Base-by-base conservation (phyloP, 1,140 invertebrate genomes). In the Hylaeus anthracinus region DNA sequence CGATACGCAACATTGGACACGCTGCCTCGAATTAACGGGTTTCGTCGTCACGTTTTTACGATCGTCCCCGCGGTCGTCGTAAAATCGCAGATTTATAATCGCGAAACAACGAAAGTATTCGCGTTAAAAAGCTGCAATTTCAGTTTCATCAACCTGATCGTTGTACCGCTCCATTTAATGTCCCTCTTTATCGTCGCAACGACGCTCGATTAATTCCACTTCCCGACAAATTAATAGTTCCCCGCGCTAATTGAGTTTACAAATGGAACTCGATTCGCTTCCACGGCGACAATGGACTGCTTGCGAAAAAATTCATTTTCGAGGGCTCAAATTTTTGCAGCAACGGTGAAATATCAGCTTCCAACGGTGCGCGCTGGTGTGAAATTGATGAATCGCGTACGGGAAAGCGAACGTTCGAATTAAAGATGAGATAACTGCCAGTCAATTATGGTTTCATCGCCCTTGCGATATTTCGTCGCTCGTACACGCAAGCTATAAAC, bases 201-300 rank as follows among this genome's bases (percentile, higher is more conserved):
- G 71, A 14, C 41, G 53, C 43, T 73, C 77, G 53, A 79, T 79
- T 73, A 73, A 79, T 79, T 51, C 71, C 26, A 64, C 77, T 79
- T 72, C 41, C 71, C 26, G 43, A 51, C 9, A 66, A 79, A 79
- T 79, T 73, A 79, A 79, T 79, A 66, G 77, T 79, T 56, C 64
- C 63, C 77, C 26, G 61, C 43, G 77, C 71, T 79, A 73, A 79
- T 79, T 73, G 70, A 56, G 77, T 79, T 73, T 73, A 73, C 71
- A 73, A 79, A 79, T 79, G 70, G 61, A 66, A 41, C 14, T 5
- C 48, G 61, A 73, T 79, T 73, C 77, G 77, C 55, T 73, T 39
- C 58, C 77, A 55, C 61, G 61, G 51, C 26, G 53, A 41, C 43
- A 65, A 77, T 43, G 73, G 26, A 8, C 10, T 14, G 55, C 14